Base-by-base conservation (phyloP, 2,797 vertebrate species). In the Sandelia bainsii region DNA sequence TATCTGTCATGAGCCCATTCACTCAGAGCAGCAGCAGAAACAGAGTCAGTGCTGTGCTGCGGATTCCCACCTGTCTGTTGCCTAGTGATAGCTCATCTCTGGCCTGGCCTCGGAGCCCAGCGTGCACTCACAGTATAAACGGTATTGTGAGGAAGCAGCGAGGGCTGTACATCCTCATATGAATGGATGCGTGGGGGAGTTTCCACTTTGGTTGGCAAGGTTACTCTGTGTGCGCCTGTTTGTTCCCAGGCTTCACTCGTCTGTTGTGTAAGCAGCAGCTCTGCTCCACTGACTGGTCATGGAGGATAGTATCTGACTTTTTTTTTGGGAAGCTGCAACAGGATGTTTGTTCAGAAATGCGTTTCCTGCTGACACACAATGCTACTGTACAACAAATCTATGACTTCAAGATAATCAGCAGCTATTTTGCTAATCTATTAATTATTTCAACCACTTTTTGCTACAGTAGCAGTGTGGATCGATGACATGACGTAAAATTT, bases 1-100 rank as follows among this genome's bases (percentile, higher is more conserved):
- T 67, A 70, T 80, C 77, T 51, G 70, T 82, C 74, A 73, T 62
- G 77, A 75, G 73, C 32, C 72, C 60, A 42, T 57, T 42, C 68
- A 62, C 72, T 69, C 60, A 8, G 50, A 53, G 72, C 13, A 77
- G 82, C 73, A 68, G 76, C 79, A 65, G 72, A 45, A 76, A 66
- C 78, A 37, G 66, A 62, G 49, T 48, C 68, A 40, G 59, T 52
- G 68, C 81, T 67, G 72, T 68, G 74, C 76, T 67, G 78, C 23
- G 73, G 79, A 87, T 88, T 87, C 85, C 82, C 84, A 70, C 51
- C 75, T 17, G 77, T 79, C 86, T 86, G 92, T 94, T 94, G 93
- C 92, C 89, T 92, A 88, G 93, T 20, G 87, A 93, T 94, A 37
- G 83, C 82, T 88, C 19, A 34, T 86, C 73, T 80, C 77, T 72